Base-by-base conservation (phyloP, 2,113 vertebrate species). In the Sander vitreus region DNA sequence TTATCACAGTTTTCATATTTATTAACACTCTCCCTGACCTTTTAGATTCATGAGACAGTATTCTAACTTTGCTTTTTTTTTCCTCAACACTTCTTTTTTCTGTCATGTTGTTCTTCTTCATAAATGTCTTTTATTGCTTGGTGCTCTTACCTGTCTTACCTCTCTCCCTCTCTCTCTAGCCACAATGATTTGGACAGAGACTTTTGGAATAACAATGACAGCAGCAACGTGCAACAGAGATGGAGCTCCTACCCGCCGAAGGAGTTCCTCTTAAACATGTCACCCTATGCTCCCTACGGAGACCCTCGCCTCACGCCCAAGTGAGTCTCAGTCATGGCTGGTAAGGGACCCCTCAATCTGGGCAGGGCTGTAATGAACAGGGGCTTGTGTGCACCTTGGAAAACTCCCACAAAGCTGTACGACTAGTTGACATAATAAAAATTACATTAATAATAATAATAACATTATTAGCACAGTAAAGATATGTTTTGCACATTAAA, bases 141-240 rank as follows among this genome's bases (percentile, higher is more conserved):
- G 73, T 84, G 59, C 43, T 74, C 53, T 91, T 51, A 77, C 83
- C 74, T 91, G 64, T 95, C 66, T 85, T 19, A 66, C 66, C n/a
- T 83, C 30, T 85, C 54, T 53, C 12, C 50, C 88, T 93, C 91
- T 94, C 95, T 96, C 89, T 94, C 93, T 96, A 95, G 93, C 95
- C 94, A 85, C 97, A 99, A 97, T 86, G 98, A 99, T 95, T 96
- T 99, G 95, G 98, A 99, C 97, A 97, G 97, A 97, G 98, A 99
- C 96, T 99, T 99, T 96, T 99, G 98, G 98, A 99, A 99, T 96
- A 99, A 99, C 96, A 99, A 99, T 95, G 98, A 99, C 96, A 99
- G 97, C 97, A 98, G 97, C 96, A 98, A 97, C 95, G 97, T 98
- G 94, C 98, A 99, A 93, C 98, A 99, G 97, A 97, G 99, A 95